Evolutionary conservation across 92 coral and sea anemone genomes (phyloP), one percentile per base, ranked within the genome.

Genomic region (Epizoanthus stellaris): DNA sequence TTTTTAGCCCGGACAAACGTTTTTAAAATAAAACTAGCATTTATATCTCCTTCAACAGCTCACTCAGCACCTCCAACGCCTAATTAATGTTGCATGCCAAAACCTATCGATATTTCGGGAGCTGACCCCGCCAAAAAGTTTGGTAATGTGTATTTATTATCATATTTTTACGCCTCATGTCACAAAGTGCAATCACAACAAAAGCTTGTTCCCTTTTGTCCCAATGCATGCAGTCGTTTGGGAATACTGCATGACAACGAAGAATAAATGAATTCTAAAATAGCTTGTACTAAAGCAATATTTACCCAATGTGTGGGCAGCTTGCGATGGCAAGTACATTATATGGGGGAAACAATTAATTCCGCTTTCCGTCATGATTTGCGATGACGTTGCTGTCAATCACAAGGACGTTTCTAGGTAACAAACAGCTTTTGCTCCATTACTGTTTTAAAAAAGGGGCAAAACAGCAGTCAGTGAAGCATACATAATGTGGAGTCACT

Each of bases 281-380:
- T 16, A n/a, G 25, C 6, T 62, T 5, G 49, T 16, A 76, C 58
- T 34, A 49, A 59, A 36, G 19, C 30, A 19, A 79, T 7, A 42
- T 72, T 42, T 49, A 13, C 56, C 13, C 56, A 49, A 49, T 40
- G 70, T 11, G 83, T 79, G 83, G 83, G 83, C 83, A 42, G 82
- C 34, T 10, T 19, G 82, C 43, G 56, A 76, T 58, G 4, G 15
- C 21, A 3, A 34, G 4, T 59, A 20, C 4, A 34, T 57, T 59
- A n/a, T n/a, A n/a, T n/a, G n/a, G n/a, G 58, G 45, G 71, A 79
- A 76, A 79, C 83, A 79, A 79, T 79, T 16, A 20, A 63, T 56
- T 56, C 11, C 39, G 3, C 34, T 52, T 47, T 30, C 8, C 39
- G 47, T 21, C 47, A 62, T 4, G 47, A 43, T 38, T 79, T 63